phyloP scores from a whole-genome alignment of 2,113 vertebrate genomes.

The Lepisosteus osseus region DNA sequence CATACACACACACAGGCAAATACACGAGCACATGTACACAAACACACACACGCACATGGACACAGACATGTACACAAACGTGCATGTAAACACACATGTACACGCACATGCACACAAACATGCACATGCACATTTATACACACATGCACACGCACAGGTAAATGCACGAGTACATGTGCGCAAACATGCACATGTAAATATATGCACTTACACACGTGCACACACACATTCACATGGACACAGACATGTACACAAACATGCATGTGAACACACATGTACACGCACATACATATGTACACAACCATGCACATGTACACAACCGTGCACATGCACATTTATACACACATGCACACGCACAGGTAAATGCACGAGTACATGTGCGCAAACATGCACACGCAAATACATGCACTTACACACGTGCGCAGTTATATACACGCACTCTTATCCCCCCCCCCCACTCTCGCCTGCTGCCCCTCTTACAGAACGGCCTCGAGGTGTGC shows the following conservation, averaged over 20 bases:
- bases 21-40: not conserved
- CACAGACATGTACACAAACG: not conserved
- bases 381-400: no score
- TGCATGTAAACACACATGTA: no score
- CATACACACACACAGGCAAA: no score
- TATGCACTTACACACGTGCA: constrained; percentile 6
- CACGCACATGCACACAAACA: not conserved
- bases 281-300: not conserved
- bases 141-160: no score
- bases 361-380: no score
- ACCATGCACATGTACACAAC: not conserved
- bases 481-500: constrained; percentile 36
- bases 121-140: not conserved
- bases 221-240: no score
- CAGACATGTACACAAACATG: not conserved
- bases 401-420: no score
- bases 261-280: no score
- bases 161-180: not conserved
- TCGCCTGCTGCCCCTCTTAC: not conserved
- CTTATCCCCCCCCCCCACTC: constrained; percentile 1
- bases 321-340: not conserved
- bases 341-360: no score
- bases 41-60: no score
- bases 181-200: no score
- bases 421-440: no score